Evolutionary conservation across 2,888 invertebrate genomes (phyloP), one percentile per base, ranked within the genome.

Genomic region (Melieria picta): DNA sequence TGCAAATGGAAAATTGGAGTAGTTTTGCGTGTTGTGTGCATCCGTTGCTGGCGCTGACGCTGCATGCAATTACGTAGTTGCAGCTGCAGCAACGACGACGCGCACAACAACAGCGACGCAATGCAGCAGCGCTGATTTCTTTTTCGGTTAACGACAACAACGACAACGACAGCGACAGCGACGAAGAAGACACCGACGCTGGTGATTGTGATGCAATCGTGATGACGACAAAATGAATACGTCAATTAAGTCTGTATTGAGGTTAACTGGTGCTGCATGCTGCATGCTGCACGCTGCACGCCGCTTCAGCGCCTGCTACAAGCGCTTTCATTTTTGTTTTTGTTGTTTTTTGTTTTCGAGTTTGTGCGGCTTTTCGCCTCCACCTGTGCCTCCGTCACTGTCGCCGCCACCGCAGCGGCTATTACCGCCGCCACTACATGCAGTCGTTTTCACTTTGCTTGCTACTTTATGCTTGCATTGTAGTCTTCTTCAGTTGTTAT

Each of bases 151-250:
- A 30, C 7, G 7, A 6, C 48, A 67, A 46, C 30, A 65, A 46
- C 46, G 57, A 56, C 65, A 67, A 11, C 47, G 58, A 56, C 67
- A 60, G 60, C 16, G 47, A 11, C 60, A 10, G 65, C 45, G n/a
- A 5, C 42, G 42, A 30, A 48, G 30, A 58, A 42, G 43, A 48
- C 42, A 72, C 66, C 71, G 73, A 71, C 74, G 72, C 75, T 77
- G 76, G 75, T 67, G 79, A 76, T 71, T 75, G 69, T 78, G 77
- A 77, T 76, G 78, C 76, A 78, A 79, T 77, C 75, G 73, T 76
- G 73, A 75, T 77, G 77, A 79, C 78, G 77, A 76, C 76, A 74
- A 77, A 76, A 69, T 69, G 69, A 69, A 69, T 64, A 67, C 74
- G 71, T 71, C 72, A 72, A 73, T 73, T 75, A 71, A 69, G 72